Evolutionary conservation across 2,888 invertebrate species (phyloP).

Genomic region (Baronia brevicornis): DNA sequence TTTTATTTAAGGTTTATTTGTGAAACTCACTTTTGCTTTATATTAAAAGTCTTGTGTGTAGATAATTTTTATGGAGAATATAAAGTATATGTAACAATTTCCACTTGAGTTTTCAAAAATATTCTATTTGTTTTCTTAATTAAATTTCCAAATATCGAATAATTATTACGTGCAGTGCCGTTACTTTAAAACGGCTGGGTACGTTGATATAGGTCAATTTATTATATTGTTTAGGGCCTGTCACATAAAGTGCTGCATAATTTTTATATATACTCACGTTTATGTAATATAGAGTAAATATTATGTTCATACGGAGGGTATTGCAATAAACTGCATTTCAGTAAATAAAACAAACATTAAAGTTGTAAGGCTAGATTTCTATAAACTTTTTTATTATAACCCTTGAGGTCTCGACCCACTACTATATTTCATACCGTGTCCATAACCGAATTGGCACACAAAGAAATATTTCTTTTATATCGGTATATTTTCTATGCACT

Average conservation of each 20-base stretch:
- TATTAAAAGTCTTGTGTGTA: conserved; percentile 70
- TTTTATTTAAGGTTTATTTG: conserved; percentile 58
- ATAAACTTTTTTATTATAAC: conserved; percentile 38
- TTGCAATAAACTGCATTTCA: conserved; percentile 50
- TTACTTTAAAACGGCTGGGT: conserved; percentile 4
- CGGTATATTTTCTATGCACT: too few relatives aligned
- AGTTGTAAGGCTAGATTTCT: conserved; percentile 58
- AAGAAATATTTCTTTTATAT: too few relatives aligned
- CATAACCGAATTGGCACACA: conserved; percentile 6
- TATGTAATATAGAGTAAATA: conserved; percentile 39
- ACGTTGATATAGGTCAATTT: conserved; percentile 26
- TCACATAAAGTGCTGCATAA: conserved; percentile 29
- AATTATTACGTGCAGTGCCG: conserved; percentile 17
- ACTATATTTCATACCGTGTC: conserved; percentile 20
- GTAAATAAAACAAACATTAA: conserved; percentile 47
- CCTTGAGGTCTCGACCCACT: too few relatives aligned
- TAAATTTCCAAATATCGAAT: conserved; percentile 13
- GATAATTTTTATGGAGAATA: conserved; percentile 73
- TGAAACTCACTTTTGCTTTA: conserved; percentile 64
- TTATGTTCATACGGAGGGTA: conserved; percentile 41
- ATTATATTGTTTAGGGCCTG: conserved; percentile 25
- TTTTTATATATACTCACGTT: conserved; percentile 35
- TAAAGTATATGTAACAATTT: conserved; percentile 68
- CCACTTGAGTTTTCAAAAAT: conserved; percentile 47
- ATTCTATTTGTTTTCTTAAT: conserved; percentile 23